phyloP scores from a whole-genome alignment of 2,888 invertebrate species.

The Caenorhabditis sp. region DNA sequence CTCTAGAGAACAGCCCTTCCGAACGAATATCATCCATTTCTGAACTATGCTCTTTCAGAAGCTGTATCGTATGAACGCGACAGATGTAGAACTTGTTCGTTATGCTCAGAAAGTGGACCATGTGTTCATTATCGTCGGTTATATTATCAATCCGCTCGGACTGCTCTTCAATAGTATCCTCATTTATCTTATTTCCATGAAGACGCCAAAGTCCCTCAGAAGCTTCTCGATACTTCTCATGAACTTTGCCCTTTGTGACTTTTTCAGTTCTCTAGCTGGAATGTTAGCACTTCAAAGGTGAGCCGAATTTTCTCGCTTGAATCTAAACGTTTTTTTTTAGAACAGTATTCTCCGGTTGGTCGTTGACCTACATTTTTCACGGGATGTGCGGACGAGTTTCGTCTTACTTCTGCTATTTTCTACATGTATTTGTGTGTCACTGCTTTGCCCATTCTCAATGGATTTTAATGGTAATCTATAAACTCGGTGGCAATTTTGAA shows the following conservation, averaged over 20 bases:
- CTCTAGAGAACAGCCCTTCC: conserved; percentile 5
- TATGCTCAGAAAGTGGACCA: conserved; percentile 13
- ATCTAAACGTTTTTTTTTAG: conserved; percentile 7
- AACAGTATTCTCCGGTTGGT: conserved; percentile 34
- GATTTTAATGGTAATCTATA: conserved; percentile 35
- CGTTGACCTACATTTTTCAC: conserved; percentile 39
- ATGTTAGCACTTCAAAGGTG: conserved; percentile 32
- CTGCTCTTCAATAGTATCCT: conserved; percentile 24
- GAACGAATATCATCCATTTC: not conserved
- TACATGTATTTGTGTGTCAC: conserved; percentile 35
- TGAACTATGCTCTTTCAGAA: not conserved
- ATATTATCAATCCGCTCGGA: conserved; percentile 35
- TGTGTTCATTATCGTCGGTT: conserved; percentile 19
- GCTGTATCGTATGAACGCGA: conserved; percentile 9
- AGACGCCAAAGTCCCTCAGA: conserved; percentile 20
- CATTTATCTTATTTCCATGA: conserved; percentile 17
- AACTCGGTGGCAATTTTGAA: not conserved
- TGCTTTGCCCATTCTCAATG: conserved; percentile 44
- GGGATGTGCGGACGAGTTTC: conserved; percentile 23
- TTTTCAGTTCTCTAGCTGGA: conserved; percentile 27
- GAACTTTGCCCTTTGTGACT: conserved; percentile 43
- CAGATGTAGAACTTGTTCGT: conserved; percentile 9
- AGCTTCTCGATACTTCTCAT: conserved; percentile 25
- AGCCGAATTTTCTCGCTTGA: not conserved
- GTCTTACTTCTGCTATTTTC: conserved; percentile 38